These are phyloP conservation scores for Montipora cactus DNA, from an alignment of 64 coral and sea anemone species.

Conservation along the genomic window DNA sequence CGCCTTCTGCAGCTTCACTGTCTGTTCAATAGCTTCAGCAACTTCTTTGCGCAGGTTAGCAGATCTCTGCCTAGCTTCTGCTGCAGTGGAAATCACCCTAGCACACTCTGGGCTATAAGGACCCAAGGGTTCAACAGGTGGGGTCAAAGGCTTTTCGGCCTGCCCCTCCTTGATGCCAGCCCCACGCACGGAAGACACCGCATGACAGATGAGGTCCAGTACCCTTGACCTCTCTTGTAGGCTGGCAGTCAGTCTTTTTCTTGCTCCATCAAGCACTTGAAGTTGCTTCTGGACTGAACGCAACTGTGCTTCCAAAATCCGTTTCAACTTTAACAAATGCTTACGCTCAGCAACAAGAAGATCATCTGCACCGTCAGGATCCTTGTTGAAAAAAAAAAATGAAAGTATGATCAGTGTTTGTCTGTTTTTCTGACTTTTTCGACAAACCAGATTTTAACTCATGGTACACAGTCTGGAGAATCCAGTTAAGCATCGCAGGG, in stretches of 20 bases:
- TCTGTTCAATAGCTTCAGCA: constrained; percentile 94
- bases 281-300: constrained; percentile 96
- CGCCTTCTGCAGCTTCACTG: constrained; percentile 90
- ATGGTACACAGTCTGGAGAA: no score
- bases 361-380: constrained; percentile 95
- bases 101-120: constrained; percentile 99
- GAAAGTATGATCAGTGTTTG: background rate
- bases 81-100: constrained; percentile 77
- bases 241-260: constrained; percentile 80
- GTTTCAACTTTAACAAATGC: constrained; percentile 85
- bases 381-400: constrained; percentile 40
- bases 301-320: constrained; percentile 92
- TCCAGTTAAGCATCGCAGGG: no score
- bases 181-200: constrained; percentile 88
- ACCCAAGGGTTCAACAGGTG: constrained; percentile 87
- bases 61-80: constrained; percentile 86
- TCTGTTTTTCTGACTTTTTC: background rate
- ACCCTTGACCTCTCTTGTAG: constrained; percentile 90
- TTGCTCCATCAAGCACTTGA: constrained; percentile 90
- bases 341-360: constrained; percentile 83
- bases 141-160: constrained; percentile 88
- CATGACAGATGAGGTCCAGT: constrained; percentile 92
- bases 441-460: no score
- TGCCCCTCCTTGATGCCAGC: constrained; percentile 87
- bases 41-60: constrained; percentile 82